phyloP scores from a whole-genome alignment of 2,113 vertebrate genomes.

The Anhinga rufa region DNA sequence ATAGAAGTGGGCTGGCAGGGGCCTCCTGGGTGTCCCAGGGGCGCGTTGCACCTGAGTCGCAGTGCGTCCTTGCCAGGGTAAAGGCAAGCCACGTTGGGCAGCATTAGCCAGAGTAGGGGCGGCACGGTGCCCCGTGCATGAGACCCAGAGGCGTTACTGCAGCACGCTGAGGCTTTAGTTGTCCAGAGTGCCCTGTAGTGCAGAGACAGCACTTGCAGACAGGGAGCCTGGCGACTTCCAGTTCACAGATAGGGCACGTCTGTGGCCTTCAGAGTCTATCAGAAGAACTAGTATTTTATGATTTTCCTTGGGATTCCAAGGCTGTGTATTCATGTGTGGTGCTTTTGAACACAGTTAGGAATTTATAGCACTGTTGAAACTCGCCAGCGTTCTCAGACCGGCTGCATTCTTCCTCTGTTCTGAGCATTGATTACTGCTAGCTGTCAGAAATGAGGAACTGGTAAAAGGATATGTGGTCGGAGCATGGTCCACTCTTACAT shows the following conservation, averaged over 20 bases:
- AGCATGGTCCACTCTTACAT: constrained; percentile 12
- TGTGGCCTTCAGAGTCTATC: not conserved
- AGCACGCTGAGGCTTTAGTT: accelerated
- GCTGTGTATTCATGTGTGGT: not conserved
- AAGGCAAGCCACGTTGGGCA: not conserved
- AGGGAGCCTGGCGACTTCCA: not conserved
- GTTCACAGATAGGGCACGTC: not conserved
- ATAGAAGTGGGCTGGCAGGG: not conserved
- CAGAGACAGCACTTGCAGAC: not conserved
- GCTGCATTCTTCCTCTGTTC: not conserved
- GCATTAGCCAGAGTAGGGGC: not conserved
- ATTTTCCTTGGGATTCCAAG: not conserved
- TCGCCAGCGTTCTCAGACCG: not conserved
- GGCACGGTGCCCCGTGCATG: accelerated
- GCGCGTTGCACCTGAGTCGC: not conserved
- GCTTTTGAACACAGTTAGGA: not conserved
- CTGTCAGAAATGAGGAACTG: not conserved
- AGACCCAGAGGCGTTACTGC: not conserved
- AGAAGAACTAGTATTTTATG: not conserved
- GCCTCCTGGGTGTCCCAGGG: not conserved
- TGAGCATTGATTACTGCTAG: not conserved
- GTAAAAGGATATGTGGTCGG: not conserved
- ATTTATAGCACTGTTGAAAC: not conserved
- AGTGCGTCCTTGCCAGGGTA: not conserved
- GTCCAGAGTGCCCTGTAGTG: not conserved